Evolutionary conservation across 2,888 invertebrate genomes (phyloP).

Genomic region (Scaptomyza caliginosa): DNA sequence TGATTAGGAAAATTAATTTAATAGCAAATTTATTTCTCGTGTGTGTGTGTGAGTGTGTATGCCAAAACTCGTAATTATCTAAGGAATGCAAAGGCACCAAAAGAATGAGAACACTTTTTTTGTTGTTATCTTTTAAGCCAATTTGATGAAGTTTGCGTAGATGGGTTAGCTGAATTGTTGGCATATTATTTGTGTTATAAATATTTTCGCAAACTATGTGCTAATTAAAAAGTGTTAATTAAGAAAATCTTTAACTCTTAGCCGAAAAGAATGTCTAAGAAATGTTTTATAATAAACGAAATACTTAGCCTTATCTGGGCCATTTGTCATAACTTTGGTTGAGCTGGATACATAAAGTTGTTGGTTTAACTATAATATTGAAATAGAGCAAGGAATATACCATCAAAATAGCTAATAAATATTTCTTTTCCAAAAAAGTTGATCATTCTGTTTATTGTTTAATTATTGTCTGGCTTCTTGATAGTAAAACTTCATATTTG

Average conservation of each 20-base stretch:
- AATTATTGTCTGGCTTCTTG: not conserved
- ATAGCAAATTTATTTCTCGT: slow-evolving; percentile 54
- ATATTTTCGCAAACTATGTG: not conserved
- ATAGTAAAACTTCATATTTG: not conserved
- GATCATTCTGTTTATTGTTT: not conserved
- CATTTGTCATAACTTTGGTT: no score
- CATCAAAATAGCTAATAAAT: not conserved
- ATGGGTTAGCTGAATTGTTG: not conserved
- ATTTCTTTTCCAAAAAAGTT: not conserved
- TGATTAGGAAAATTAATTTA: slow-evolving; percentile 75
- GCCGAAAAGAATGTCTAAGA: no score
- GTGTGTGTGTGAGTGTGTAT: slow-evolving; percentile 11
- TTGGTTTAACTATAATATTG: no score
- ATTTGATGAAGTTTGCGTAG: not conserved
- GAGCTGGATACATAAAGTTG: no score
- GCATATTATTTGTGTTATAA: not conserved
- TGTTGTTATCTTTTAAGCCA: not conserved
- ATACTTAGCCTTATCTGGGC: no score
- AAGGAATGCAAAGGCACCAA: not conserved
- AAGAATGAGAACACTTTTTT: not conserved
- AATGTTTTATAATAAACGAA: no score
- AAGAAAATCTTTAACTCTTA: no score
- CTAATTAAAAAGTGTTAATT: not conserved
- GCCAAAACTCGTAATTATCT: slow-evolving; percentile 12
- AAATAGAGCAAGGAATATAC: no score